Base-by-base conservation (phyloP, 2,113 vertebrate species). In the Sylvietta virens region DNA sequence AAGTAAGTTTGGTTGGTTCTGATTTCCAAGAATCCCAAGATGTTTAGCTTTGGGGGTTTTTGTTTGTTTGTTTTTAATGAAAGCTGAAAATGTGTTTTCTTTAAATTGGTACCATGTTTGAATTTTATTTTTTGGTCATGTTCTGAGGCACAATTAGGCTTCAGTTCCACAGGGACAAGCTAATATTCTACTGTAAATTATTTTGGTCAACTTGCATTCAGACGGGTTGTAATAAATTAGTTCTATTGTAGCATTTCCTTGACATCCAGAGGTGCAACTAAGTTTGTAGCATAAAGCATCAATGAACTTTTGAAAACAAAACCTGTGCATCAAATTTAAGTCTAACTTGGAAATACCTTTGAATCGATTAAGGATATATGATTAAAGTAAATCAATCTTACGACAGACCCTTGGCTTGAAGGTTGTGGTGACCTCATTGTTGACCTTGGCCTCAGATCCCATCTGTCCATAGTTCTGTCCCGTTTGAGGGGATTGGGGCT, bases 1-100 rank as follows among this genome's bases (percentile, higher is more conserved):
- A 96, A 97, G 86, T 95, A 96, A 94, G 86, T 95, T 92, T 93
- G 95, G 74, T 93, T 82, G 90, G 88, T 94, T 97, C 66, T 97
- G 64, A 91, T 95, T 97, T 97, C 44, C 85, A 92, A 50, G 81
- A 93, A 90, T 96, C 92, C 92, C 76, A 6, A 86, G 37, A 74
- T 94, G 85, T 93, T 93, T 90, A 86, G 87, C 71, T 88, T 65
- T 80, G 78, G 81, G 76, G 12, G 0, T 26, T 64, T 71, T 88
- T 91, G 51, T 92, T 92, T 84, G 57, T 89, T 96, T 95, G 47
- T 86, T 93, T 95, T 77, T 73, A 85, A 93, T 85, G 57, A 94
- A 96, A 86, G 44, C 60, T 96, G 71, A 88, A 90, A 90, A 31
- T 87, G 11, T 94, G 79, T 96, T 95, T 81, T 73, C 85, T 94